Percentiles rank a stretch among this genome's conserved stretches.
Evolutionary conservation across 2,888 invertebrate genomes (phyloP).

Genomic region (Copidosoma aretas): DNA sequence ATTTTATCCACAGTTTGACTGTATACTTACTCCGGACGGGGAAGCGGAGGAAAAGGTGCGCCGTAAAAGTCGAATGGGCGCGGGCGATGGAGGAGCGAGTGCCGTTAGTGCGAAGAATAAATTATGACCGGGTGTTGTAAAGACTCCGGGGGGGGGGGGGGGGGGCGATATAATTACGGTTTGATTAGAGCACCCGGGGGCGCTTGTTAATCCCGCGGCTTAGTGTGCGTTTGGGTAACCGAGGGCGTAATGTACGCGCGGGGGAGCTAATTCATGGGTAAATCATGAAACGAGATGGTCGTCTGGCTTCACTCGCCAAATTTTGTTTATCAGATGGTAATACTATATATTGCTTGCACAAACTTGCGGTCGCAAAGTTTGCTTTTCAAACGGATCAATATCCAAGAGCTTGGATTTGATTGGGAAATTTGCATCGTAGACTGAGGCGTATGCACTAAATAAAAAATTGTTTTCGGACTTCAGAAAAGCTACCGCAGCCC

Average conservation of each 20-base stretch:
- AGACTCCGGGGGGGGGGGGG: background rate
- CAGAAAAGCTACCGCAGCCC: too few relatives aligned
- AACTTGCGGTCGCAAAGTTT: too few relatives aligned
- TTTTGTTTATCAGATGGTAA: background rate
- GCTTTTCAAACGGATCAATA: too few relatives aligned
- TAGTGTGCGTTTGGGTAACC: background rate
- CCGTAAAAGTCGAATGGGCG: background rate
- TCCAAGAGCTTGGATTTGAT: too few relatives aligned
- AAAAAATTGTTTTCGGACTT: too few relatives aligned
- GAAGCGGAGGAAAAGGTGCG: too few relatives aligned
- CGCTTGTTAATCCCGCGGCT: background rate
- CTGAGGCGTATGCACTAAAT: too few relatives aligned
- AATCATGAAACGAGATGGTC: conserved; percentile 21
- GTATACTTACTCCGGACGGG: too few relatives aligned
- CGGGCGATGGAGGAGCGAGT: background rate
- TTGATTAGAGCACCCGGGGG: conserved; percentile 18
- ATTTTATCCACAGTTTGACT: too few relatives aligned
- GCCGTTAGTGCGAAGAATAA: background rate
- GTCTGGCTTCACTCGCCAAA: background rate
- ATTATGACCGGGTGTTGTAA: background rate
- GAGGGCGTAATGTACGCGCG: too few relatives aligned
- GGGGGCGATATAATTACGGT: conserved; percentile 4
- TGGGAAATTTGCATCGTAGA: too few relatives aligned
- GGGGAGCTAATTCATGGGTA: conserved; percentile 16
- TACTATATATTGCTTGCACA: too few relatives aligned